Conservation (phyloP, 2,113 vertebrate species). For the Scolopax mira region DNA sequence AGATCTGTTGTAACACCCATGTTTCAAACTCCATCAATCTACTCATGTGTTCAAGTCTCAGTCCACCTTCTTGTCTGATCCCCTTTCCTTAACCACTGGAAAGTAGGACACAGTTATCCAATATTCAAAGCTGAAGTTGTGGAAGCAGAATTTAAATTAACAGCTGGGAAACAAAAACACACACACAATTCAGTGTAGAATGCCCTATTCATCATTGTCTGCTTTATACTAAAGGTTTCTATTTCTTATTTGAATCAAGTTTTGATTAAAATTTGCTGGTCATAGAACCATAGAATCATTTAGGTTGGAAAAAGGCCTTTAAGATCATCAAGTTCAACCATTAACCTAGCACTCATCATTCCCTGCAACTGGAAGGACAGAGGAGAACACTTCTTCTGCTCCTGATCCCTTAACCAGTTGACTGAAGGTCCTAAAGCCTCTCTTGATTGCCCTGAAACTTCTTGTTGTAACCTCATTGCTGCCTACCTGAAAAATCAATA, state of each 20-base stretch:
- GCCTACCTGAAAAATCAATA: not conserved
- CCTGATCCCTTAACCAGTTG: not conserved
- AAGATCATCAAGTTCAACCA: not conserved
- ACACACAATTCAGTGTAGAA: not conserved
- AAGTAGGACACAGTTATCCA: rapidly evolving
- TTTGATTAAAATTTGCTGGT: not conserved
- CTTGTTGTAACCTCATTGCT: not conserved
- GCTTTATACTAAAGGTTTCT: not conserved
- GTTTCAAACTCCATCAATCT: not conserved
- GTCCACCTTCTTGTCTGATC: not conserved
- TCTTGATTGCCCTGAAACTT: not conserved
- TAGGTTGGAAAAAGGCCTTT: not conserved
- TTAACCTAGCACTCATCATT: not conserved
- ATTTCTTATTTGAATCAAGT: not conserved
- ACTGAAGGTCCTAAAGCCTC: not conserved
- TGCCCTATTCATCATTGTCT: not conserved
- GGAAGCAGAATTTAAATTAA: not conserved
- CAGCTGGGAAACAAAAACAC: not conserved
- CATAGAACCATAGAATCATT: not conserved
- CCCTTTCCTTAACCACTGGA: not conserved
- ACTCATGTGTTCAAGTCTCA: not conserved
- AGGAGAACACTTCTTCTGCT: not conserved
- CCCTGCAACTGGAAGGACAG: not conserved
- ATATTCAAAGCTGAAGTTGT: not conserved
- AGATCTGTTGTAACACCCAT: not conserved